Percentiles rank a stretch among this genome's conserved stretches.
phyloP scores from a whole-genome alignment of 92 coral and sea anemone species.

The Parazoanthus darwini region DNA sequence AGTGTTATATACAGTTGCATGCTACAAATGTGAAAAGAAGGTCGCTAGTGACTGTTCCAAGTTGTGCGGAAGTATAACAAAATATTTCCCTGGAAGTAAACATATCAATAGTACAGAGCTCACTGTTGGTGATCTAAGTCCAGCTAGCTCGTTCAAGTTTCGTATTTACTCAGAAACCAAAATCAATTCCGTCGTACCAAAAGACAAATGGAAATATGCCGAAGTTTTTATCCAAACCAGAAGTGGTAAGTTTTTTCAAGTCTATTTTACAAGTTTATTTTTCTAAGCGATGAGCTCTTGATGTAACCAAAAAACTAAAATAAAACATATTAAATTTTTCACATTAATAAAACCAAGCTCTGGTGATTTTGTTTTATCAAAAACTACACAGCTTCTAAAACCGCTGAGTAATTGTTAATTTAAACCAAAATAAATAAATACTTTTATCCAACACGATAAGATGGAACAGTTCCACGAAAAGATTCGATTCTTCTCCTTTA shows the following conservation, averaged over 20 bases:
- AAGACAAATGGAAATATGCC: conserved; percentile 33
- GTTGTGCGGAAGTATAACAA: conserved; percentile 16
- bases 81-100: conserved; percentile 8
- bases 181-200: conserved; percentile 23
- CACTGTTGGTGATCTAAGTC: conserved; percentile 19
- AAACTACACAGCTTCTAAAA: not conserved
- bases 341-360: not conserved
- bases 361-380: not conserved
- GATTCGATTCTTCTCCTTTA: no score
- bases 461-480: no score
- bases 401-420: not conserved
- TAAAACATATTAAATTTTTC: not conserved
- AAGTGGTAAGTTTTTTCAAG: conserved; percentile 11
- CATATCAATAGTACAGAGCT: conserved; percentile 1
- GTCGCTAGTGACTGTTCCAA: not conserved
- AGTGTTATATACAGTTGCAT: conserved; percentile 13
- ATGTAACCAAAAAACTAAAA: no score
- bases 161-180: conserved; percentile 34
- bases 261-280: no score
- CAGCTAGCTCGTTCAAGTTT: conserved; percentile 34
- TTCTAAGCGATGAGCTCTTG: no score
- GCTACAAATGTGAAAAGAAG: conserved; percentile 35
- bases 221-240: conserved; percentile 32
- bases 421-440: not conserved
- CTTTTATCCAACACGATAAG: no score